A percentile compares a stretch with the other conserved stretches of the same genome.
These are phyloP conservation scores for Callaeas wilsoni DNA, from an alignment of 2,113 vertebrate genomes.

Conservation along the genomic window DNA sequence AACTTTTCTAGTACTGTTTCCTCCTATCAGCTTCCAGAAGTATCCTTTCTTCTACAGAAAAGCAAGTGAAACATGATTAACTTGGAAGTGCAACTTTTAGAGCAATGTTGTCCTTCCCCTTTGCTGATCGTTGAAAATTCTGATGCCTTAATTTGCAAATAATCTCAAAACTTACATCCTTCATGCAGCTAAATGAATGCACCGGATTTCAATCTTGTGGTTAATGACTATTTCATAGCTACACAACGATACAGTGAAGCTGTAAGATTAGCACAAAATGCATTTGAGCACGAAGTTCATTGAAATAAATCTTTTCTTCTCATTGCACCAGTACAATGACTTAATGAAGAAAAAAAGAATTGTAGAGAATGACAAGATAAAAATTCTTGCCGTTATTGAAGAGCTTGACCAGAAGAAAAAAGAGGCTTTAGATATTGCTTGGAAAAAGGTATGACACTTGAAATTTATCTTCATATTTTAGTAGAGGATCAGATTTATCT, in stretches of 20 bases:
- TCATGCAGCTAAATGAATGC: neutral
- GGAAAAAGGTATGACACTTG: slow-evolving; percentile 85
- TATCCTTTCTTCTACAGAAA: neutral
- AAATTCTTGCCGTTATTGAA: slow-evolving; percentile 88
- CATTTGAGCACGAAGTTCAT: neutral
- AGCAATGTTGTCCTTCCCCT: neutral
- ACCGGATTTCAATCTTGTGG: neutral
- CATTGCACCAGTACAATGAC: slow-evolving; percentile 84
- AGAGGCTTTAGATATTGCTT: slow-evolving; percentile 85
- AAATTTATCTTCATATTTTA: neutral
- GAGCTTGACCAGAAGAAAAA: slow-evolving; percentile 94
- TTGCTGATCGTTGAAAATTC: neutral
- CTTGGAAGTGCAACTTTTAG: neutral
- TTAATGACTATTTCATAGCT: neutral
- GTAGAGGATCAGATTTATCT: neutral
- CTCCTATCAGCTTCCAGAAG: neutral
- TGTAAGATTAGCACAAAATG: neutral
- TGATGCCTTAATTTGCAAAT: neutral
- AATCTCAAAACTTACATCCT: neutral
- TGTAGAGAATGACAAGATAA: slow-evolving; percentile 91
- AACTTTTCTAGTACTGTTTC: neutral
- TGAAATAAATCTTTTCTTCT: neutral
- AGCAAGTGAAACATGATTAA: neutral
- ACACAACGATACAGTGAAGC: neutral
- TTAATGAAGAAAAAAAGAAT: slow-evolving; percentile 92